phyloP scores from a whole-genome alignment of 2,888 invertebrate species.

The Ophion ellenae region DNA sequence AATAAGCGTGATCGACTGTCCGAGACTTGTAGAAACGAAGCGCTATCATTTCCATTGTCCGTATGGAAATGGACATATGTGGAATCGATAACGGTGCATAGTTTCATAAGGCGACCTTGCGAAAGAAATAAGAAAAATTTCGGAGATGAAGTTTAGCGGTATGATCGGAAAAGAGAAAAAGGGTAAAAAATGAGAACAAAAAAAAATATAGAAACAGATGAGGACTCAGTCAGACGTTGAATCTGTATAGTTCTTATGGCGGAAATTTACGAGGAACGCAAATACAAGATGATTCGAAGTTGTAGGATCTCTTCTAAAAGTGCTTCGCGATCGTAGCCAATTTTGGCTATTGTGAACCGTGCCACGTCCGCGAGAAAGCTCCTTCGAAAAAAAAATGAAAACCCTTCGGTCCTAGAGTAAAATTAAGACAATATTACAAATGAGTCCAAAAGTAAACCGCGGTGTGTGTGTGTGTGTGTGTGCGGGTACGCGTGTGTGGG shows the following conservation, averaged over 20 bases:
- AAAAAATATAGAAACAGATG: slow-evolving; percentile 39
- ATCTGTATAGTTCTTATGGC: slow-evolving; percentile 45
- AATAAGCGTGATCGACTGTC: not conserved
- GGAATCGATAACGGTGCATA: not conserved
- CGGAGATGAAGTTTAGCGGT: slow-evolving; percentile 20
- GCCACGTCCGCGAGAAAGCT: slow-evolving; percentile 66
- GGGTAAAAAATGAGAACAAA: slow-evolving; percentile 40
- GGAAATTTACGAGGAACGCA: slow-evolving; percentile 4
- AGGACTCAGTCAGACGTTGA: slow-evolving; percentile 64
- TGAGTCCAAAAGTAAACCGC: slow-evolving; percentile 63
- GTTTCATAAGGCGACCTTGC: not conserved
- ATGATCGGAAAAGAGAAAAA: slow-evolving; percentile 28
- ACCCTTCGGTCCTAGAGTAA: slow-evolving; percentile 65
- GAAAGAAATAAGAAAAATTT: slow-evolving; percentile 1
- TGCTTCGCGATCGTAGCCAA: slow-evolving; percentile 44
- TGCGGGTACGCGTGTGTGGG: not conserved
- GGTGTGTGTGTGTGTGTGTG: slow-evolving; percentile 67
- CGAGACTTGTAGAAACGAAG: not conserved
- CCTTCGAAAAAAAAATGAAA: slow-evolving; percentile 37
- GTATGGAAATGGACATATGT: not conserved
- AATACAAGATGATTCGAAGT: slow-evolving; percentile 15
- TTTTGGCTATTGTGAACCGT: slow-evolving; percentile 61
- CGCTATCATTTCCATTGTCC: not conserved
- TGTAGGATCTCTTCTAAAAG: slow-evolving; percentile 31
- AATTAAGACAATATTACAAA: slow-evolving; percentile 77